These are phyloP conservation scores for Cryptus armator DNA, from an alignment of 2,888 invertebrate species.

Conservation along the genomic window DNA sequence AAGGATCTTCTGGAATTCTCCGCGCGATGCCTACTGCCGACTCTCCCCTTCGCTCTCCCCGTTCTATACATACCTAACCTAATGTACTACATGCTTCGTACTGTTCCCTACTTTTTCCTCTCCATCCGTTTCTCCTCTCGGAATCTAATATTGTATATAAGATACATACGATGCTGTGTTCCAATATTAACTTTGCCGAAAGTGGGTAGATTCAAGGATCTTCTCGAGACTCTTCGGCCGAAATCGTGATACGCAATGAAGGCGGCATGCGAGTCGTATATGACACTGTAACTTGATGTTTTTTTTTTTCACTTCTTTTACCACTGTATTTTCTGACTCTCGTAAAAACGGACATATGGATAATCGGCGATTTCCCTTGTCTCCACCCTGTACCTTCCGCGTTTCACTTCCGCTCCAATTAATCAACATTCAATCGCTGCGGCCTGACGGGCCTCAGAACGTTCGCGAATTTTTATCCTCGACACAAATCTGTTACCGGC, in stretches of 20 bases:
- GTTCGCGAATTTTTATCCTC: conserved; percentile 43
- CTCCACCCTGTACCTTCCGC: conserved; percentile 46
- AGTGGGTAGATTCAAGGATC: neutral
- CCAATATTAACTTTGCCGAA: neutral
- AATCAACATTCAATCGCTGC: conserved; percentile 62
- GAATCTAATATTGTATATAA: neutral
- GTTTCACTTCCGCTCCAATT: conserved; percentile 62
- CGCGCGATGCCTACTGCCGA: conserved; percentile 13
- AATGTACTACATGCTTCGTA: neutral
- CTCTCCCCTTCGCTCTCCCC: neutral
- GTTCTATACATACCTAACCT: neutral
- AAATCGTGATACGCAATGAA: neutral
- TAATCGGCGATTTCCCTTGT: conserved; percentile 45
- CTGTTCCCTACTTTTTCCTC: neutral
- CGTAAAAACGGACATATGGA: conserved; percentile 12
- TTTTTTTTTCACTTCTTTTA: neutral
- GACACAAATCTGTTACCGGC: conserved; percentile 51
- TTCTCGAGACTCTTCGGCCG: neutral
- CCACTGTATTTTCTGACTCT: neutral
- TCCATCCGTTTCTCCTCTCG: neutral
- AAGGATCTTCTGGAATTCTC: conserved; percentile 78
- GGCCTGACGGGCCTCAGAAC: conserved; percentile 25
- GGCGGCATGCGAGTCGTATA: neutral
- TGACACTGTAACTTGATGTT: neutral
- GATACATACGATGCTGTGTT: neutral